Percentiles rank a stretch among this genome's conserved stretches.
These are phyloP conservation scores for Caloenas nicobarica DNA, from an alignment of 2,113 vertebrate species.

Conservation along the genomic window DNA sequence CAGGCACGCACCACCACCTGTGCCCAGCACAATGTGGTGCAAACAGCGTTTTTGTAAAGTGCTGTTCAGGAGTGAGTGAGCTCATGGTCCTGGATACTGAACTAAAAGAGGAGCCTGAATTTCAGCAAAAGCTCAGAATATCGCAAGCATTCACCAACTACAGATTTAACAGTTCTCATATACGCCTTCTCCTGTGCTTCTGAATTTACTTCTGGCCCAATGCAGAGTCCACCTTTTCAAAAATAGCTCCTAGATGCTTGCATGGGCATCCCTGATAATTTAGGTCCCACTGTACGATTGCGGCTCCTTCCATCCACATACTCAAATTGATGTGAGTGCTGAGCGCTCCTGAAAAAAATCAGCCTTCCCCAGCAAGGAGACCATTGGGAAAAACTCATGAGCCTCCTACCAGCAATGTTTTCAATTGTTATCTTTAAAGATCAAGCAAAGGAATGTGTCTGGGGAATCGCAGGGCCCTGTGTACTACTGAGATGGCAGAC, in stretches of 20 bases:
- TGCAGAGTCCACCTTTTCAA: not conserved
- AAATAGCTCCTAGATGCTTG: not conserved
- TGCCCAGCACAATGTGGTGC: fast-evolving
- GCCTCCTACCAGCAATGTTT: not conserved
- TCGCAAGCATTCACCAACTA: not conserved
- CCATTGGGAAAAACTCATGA: not conserved
- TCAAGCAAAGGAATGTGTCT: not conserved
- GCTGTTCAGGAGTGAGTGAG: not conserved
- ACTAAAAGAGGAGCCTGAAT: not conserved
- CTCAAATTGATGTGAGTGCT: not conserved
- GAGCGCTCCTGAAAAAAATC: not conserved
- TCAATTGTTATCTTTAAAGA: not conserved
- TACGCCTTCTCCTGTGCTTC: not conserved
- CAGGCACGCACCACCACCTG: not conserved
- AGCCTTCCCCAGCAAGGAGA: not conserved
- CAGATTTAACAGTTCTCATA: not conserved
- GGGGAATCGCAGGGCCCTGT: not conserved
- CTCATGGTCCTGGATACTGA: not conserved
- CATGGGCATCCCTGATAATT: fast-evolving
- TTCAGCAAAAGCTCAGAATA: not conserved
- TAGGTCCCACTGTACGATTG: not conserved
- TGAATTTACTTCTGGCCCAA: not conserved
- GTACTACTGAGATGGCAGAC: not conserved
- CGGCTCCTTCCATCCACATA: not conserved
- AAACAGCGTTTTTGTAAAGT: not conserved